These are phyloP conservation scores for Lucinisca nassula DNA, from an alignment of 2,888 invertebrate genomes.

Conservation along the genomic window DNA sequence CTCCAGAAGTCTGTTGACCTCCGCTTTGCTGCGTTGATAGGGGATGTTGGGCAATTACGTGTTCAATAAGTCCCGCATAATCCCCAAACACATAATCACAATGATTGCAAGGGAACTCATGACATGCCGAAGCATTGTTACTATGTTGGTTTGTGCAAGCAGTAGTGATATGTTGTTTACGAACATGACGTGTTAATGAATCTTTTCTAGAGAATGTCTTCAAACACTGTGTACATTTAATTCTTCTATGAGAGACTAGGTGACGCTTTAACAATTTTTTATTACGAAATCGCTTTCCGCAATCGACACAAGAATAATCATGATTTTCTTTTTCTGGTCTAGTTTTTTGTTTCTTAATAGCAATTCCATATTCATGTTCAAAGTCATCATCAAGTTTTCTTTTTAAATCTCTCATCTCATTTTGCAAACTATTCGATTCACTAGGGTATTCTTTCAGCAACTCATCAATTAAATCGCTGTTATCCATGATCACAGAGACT, in stretches of 20 bases:
- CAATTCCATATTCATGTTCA: not conserved
- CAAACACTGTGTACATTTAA: not conserved
- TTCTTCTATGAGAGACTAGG: not conserved
- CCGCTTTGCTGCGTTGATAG: not conserved
- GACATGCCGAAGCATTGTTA: no score
- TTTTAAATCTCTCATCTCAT: not conserved
- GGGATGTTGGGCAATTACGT: slow-evolving; percentile 15
- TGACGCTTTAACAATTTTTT: not conserved
- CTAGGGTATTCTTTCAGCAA: not conserved
- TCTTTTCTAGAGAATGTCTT: not conserved
- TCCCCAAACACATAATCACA: slow-evolving; percentile 5
- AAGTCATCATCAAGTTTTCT: not conserved
- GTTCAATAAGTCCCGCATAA: slow-evolving; percentile 8
- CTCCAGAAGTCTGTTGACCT: not conserved
- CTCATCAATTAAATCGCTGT: not conserved
- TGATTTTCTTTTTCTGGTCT: not conserved
- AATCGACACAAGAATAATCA: not conserved
- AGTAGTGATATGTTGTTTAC: not conserved
- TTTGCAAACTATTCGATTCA: not conserved
- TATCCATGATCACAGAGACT: not conserved
- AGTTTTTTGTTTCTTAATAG: not conserved
- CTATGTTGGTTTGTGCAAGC: no score
- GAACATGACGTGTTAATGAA: not conserved
- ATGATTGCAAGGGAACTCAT: slow-evolving; percentile 14
- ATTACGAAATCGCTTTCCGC: not conserved